phyloP scores from a whole-genome alignment of 1,140 invertebrate genomes.

The Scylla paramamosain region DNA sequence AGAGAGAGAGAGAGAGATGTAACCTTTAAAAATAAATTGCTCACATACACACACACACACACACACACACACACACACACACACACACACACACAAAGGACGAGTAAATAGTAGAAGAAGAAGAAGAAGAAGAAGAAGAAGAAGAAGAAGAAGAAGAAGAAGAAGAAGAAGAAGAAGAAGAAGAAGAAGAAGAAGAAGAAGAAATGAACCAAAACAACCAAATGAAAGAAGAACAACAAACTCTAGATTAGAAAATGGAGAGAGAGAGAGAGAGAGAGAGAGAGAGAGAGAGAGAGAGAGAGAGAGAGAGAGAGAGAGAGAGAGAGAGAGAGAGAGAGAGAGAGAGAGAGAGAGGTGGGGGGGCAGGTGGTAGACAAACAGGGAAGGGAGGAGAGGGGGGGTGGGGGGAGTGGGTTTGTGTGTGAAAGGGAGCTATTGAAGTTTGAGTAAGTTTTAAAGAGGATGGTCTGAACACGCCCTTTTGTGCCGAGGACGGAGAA shows the following conservation, averaged over 20 bases:
- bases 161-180: not conserved
- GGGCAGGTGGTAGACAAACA: not conserved
- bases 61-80: conserved; percentile 16
- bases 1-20: conserved; percentile 21
- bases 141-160: not conserved
- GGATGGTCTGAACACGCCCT: not conserved
- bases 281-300: not conserved
- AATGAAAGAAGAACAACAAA: not conserved
- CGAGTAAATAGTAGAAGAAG: too few species aligned
- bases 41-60: too few species aligned
- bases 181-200: not conserved
- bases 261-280: conserved; percentile 2
- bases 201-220: not conserved
- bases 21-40: not conserved
- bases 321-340: conserved; percentile 38
- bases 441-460: conserved; percentile 45
- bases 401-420: not conserved
- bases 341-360: not conserved
- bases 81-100: conserved; percentile 3
- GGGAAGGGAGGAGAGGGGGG: not conserved
- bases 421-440: conserved; percentile 14
- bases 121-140: not conserved
- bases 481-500: conserved; percentile 33
- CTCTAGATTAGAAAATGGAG: not conserved
- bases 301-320: not conserved